Evolutionary conservation across 1,140 invertebrate species (phyloP), one percentile per base, ranked within the genome.

Genomic region (Listronotus bonariensis): DNA sequence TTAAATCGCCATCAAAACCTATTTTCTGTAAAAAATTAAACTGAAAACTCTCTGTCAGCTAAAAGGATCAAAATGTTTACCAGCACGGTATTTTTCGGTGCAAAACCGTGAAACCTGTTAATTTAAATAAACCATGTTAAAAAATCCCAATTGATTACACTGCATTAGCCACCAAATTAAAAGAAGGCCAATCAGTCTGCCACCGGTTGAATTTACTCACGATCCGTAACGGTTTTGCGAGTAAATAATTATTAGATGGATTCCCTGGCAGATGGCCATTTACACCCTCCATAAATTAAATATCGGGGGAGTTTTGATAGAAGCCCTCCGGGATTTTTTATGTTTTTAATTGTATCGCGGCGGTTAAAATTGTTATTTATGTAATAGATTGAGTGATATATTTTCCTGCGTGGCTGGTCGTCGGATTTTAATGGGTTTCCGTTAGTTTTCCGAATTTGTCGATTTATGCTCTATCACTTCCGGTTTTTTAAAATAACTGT

Each of bases 251-350:
- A 54, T 51, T 64, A 56, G 52, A 64, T 42, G 61, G 61, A 64
- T 64, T 64, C 61, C 43, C 61, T 9, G 34, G 61, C 61, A 64
- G 61, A 64, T 64, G 61, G 61, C 42, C 61, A 49, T 64, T 64
- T 64, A 64, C 61, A 64, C 61, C 61, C 61, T 56, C 61, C 42
- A 56, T 64, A 64, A 64, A 64, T 64, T 56, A 64, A 64, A 64
- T 64, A 64, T 64, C 46, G 61, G 61, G 61, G 61, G 53, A 64
- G 61, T 64, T 64, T 56, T 64, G 61, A 64, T 64, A 64, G 61
- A 64, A 56, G 53, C 61, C 61, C 61, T 64, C 43, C 52, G 51
- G 61, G 61, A 64, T 64, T 64, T 64, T 64, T 64, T 64, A 64
- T 64, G 61, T 53, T 54, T 64, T 56, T 63, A 52, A 63, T 52